Evolutionary conservation across 1,140 invertebrate species (phyloP).

Genomic region (Meteorus sp.): DNA sequence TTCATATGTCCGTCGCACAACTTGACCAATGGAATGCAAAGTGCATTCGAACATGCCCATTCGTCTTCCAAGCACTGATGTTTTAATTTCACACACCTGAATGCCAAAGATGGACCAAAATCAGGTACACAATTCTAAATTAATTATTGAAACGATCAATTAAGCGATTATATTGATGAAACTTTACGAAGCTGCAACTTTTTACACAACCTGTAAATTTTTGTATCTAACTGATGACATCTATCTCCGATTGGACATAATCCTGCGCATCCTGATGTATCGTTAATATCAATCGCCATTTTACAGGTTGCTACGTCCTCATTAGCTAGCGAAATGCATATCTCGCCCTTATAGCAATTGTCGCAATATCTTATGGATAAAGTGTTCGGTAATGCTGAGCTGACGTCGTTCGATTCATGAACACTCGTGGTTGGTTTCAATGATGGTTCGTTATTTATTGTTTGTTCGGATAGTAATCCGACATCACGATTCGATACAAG

Average conservation of each 20-base stretch:
- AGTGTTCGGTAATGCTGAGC: no score
- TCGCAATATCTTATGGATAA: constrained; percentile 49
- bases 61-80: constrained; percentile 59
- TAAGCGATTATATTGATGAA: not conserved
- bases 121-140: not conserved
- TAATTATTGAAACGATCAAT: not conserved
- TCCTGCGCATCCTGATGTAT: constrained; percentile 76
- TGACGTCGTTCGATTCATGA: no score
- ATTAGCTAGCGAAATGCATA: constrained; percentile 67
- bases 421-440: no score
- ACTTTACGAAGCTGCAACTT: constrained; percentile 1
- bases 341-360: constrained; percentile 59
- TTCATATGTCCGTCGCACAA: constrained; percentile 77
- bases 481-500: no score
- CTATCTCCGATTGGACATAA: constrained; percentile 69
- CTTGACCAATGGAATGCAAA: constrained; percentile 69
- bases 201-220: constrained; percentile 57
- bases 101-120: constrained; percentile 13
- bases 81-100: constrained; percentile 53
- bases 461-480: no score
- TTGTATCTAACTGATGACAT: constrained; percentile 68
- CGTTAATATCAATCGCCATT: constrained; percentile 60
- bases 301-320: constrained; percentile 67
- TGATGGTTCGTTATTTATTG: no score
- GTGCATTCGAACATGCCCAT: constrained; percentile 71